phyloP scores from a whole-genome alignment of 2,888 invertebrate species.

The Acanthococcus lagerstroemiae region DNA sequence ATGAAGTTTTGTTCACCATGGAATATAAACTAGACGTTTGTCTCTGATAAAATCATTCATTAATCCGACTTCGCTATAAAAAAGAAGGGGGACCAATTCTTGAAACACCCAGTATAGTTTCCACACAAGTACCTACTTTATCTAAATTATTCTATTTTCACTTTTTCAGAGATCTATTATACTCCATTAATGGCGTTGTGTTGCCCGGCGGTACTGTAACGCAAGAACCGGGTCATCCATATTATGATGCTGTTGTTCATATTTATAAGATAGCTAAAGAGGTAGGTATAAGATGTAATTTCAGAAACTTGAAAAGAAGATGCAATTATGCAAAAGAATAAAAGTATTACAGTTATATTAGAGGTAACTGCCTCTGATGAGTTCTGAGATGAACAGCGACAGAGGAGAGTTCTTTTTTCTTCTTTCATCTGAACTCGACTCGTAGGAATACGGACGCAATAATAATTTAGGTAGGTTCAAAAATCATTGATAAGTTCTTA shows the following conservation, averaged over 20 bases:
- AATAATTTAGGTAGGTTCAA: no score
- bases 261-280: slow-evolving; percentile 43
- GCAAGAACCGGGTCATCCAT: slow-evolving; percentile 53
- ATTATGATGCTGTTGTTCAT: slow-evolving; percentile 54
- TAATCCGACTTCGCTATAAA: no score
- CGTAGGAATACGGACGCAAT: no score
- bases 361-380: background rate
- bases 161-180: slow-evolving; percentile 1
- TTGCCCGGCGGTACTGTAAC: slow-evolving; percentile 69
- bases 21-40: no score
- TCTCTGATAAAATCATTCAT: no score
- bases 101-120: no score
- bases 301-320: background rate
- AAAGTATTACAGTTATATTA: background rate
- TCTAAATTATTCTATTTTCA: background rate
- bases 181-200: slow-evolving; percentile 56
- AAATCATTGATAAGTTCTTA: background rate
- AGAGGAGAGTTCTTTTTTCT: no score
- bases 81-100: no score
- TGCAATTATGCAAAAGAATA: background rate
- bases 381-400: no score
- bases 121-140: background rate
- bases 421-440: no score
- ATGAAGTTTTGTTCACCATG: no score
- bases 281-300: slow-evolving; percentile 23